Evolutionary conservation across 2,797 vertebrate species (phyloP), one percentile per base, ranked within the genome.

Genomic region (Oophaga sylvatica): DNA sequence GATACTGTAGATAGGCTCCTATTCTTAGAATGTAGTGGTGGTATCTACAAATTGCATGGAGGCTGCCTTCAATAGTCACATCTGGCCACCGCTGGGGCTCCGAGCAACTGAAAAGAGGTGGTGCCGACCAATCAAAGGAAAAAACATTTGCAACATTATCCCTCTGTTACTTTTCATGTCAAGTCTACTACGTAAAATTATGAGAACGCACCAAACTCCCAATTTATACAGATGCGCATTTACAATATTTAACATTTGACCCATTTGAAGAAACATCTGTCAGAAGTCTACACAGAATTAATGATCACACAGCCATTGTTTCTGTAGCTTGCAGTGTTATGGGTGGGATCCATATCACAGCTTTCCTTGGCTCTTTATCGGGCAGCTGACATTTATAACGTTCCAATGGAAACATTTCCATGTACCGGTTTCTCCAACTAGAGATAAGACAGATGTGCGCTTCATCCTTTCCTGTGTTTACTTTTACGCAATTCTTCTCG

Each of bases 381-480:
- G 29, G 15, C 41, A 77, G 59, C 45, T 77, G 83, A 77, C 83
- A 63, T 77, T 84, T 63, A 29, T 20, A 85, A 13, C 22, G 83
- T 85, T 85, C 60, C 59, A 85, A 78, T 63, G 41, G 59, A 85
- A 78, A 53, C 12, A 78, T 63, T 77, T 78, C 22, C 60, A 35
- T 77, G 71, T 65, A 29, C 83, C 29, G 59, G 26, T 62, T 84
- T 84, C 22, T 84, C 73, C 16, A 31, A 35, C 53, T 53, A 5
- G 83, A 85, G 73, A 85, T 60, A 63, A 78, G 71, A 77, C 83
- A 85, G 83, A 85, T 77, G 59, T 77, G 12, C 10, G 5, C 29
- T 16, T 84, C 82, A 59, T 75, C 82, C 70, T 84, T 60, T 73
- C 15, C 41, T 26, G 67, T 86, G 29, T 80, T 57, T 80, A 86